phyloP scores from a whole-genome alignment of 2,888 invertebrate genomes.

The Rhopalosiphum nymphaeae region DNA sequence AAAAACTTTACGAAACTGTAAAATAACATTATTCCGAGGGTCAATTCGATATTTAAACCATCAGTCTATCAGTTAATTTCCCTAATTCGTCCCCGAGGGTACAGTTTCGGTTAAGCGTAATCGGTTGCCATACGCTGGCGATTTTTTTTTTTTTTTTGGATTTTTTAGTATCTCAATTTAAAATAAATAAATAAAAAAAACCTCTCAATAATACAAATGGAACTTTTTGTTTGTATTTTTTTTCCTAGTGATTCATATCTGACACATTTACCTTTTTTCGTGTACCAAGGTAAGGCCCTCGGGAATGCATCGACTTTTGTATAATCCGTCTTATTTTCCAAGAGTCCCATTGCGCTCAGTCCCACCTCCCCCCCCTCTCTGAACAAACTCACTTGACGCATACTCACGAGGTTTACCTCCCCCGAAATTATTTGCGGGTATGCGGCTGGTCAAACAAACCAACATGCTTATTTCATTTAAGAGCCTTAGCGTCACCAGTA shows the following conservation, averaged over 20 bases:
- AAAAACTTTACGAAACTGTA: constrained; percentile 10
- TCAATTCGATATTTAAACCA: constrained; percentile 1
- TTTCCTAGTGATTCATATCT: constrained; percentile 30
- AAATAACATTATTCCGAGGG: background rate
- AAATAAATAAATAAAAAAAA: constrained; percentile 24
- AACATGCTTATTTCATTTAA: constrained; percentile 38
- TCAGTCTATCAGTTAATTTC: constrained; percentile 47
- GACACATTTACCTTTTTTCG: constrained; percentile 52
- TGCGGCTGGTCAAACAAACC: constrained; percentile 13
- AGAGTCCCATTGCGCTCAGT: constrained; percentile 28
- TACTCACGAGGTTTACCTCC: background rate
- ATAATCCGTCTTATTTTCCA: constrained; percentile 59
- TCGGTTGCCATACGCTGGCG: constrained; percentile 17
- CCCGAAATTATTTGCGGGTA: background rate
- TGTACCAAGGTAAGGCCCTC: constrained; percentile 15
- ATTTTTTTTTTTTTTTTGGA: background rate
- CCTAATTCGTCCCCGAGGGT: constrained; percentile 42
- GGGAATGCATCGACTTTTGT: constrained; percentile 54
- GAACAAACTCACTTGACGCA: background rate
- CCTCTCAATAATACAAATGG: constrained; percentile 48
- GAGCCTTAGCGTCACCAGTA: constrained; percentile 9
- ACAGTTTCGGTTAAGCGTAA: constrained; percentile 27
- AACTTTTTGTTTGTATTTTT: constrained; percentile 30
- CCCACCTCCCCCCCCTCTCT: background rate
- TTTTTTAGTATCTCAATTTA: constrained; percentile 6